Conservation (phyloP, 1,140 invertebrate genomes). For the Drosophila obscura region DNA sequence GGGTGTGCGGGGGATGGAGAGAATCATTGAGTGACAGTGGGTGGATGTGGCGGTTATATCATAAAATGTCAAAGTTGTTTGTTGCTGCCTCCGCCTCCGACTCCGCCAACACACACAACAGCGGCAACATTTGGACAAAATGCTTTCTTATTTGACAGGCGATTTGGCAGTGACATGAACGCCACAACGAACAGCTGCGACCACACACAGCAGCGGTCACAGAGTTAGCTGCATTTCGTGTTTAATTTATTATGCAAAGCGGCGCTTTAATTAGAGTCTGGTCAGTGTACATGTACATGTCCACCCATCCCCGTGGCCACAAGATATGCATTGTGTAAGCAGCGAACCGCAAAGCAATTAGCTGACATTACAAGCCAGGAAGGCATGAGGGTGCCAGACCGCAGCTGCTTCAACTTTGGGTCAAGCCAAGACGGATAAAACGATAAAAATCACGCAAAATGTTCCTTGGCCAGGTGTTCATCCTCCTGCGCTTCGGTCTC, state of each 20-base stretch:
- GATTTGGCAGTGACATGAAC: slow-evolving; percentile 71
- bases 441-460: slow-evolving; percentile 33
- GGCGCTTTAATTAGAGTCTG: slow-evolving; percentile 70
- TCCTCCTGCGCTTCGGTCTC: too few relatives aligned
- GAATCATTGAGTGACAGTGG: background rate
- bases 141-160: slow-evolving; percentile 80
- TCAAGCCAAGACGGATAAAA: too few relatives aligned
- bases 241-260: slow-evolving; percentile 75
- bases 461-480: slow-evolving; percentile 6
- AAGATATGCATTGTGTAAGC: slow-evolving; percentile 58
- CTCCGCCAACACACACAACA: background rate
- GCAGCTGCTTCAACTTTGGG: slow-evolving; percentile 47
- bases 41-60: slow-evolving; percentile 44
- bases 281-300: slow-evolving; percentile 10
- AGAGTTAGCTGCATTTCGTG: slow-evolving; percentile 37
- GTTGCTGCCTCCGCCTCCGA: slow-evolving; percentile 28
- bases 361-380: slow-evolving; percentile 52
- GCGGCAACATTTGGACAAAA: slow-evolving; percentile 79
- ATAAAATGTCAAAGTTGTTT: slow-evolving; percentile 78
- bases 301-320: too few relatives aligned
- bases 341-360: slow-evolving; percentile 70
- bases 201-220: slow-evolving; percentile 50
- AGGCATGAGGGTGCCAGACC: slow-evolving; percentile 45
- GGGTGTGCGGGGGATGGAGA: slow-evolving; percentile 3
- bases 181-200: slow-evolving; percentile 60